Percentiles rank a stretch among this genome's conserved stretches.
These are phyloP conservation scores for Chondrilla cf. caribensis DNA, from an alignment of 37 sponge, comb jelly and placozoan genomes.

Conservation along the genomic window DNA sequence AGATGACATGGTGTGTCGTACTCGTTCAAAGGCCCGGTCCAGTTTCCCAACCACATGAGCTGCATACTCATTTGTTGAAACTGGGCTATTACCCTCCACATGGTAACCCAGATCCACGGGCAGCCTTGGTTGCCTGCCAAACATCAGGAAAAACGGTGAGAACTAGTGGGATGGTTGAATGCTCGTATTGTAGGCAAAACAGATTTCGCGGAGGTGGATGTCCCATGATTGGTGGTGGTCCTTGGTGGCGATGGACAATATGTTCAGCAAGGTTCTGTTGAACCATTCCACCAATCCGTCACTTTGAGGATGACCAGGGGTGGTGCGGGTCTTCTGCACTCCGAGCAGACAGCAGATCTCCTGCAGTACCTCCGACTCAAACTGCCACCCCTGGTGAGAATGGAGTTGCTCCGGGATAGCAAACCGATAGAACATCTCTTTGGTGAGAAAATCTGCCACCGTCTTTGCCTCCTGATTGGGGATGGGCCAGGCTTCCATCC, in stretches of 20 bases:
- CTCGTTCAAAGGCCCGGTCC: slow-evolving; percentile 17
- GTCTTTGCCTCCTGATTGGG: slow-evolving; percentile 48
- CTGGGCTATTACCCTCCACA: not conserved
- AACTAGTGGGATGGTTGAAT: slow-evolving; percentile 25
- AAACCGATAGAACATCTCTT: slow-evolving; percentile 48
- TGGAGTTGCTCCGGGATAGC: slow-evolving; percentile 44
- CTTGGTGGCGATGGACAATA: not conserved
- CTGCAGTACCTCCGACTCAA: slow-evolving; percentile 33
- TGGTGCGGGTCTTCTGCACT: slow-evolving; percentile 37
- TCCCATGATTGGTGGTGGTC: slow-evolving; percentile 42
- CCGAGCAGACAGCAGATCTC: slow-evolving; percentile 35
- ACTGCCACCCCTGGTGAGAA: slow-evolving; percentile 47
- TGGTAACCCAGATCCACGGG: slow-evolving; percentile 28
- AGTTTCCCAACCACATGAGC: not conserved
- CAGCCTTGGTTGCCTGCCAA: slow-evolving; percentile 39
- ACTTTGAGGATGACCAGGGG: slow-evolving; percentile 57
- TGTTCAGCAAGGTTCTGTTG: slow-evolving; percentile 33
- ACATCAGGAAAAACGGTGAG: slow-evolving; percentile 52
- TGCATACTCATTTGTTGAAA: slow-evolving; percentile 25
- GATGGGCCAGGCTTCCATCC: slow-evolving; percentile 56
- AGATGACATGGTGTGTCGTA: not conserved
- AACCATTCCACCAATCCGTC: slow-evolving; percentile 60
- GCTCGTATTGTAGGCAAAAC: slow-evolving; percentile 52
- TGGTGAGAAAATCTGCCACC: slow-evolving; percentile 31
- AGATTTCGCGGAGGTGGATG: slow-evolving; percentile 18